Conservation (phyloP, 2,888 invertebrate species). For the Dioctria linearis region DNA sequence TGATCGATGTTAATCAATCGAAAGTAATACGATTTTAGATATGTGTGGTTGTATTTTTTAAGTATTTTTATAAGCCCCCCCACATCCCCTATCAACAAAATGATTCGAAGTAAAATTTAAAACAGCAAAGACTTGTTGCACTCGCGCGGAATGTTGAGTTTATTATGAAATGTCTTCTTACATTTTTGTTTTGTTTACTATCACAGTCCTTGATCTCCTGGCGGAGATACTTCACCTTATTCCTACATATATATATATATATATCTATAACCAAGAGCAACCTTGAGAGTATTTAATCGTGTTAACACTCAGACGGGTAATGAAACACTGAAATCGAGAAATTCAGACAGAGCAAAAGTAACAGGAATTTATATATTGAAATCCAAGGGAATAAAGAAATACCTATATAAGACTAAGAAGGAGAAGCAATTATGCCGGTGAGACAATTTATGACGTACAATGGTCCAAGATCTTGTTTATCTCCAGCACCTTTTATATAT, state of each 20-base stretch:
- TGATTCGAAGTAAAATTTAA: too few relatives aligned
- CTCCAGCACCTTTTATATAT: constrained; percentile 63
- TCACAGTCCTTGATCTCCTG: constrained; percentile 47
- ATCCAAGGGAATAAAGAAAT: not conserved
- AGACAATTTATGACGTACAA: constrained; percentile 68
- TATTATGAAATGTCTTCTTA: constrained; percentile 7
- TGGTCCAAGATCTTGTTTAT: constrained; percentile 60
- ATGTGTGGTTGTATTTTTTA: too few relatives aligned
- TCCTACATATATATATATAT: too few relatives aligned
- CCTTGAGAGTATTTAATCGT: constrained; percentile 48
- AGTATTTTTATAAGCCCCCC: too few relatives aligned
- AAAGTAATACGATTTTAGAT: constrained; percentile 16
- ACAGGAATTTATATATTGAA: not conserved
- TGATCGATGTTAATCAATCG: constrained; percentile 33
- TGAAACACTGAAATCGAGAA: constrained; percentile 44
- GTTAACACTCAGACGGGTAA: constrained; percentile 42
- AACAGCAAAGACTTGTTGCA: too few relatives aligned
- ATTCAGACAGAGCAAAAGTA: constrained; percentile 28
- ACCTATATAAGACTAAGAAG: constrained; percentile 37
- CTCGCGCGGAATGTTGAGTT: constrained; percentile 10
- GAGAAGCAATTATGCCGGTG: constrained; percentile 62
- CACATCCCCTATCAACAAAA: too few relatives aligned
- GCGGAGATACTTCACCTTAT: constrained; percentile 15
- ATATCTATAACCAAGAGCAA: not conserved
- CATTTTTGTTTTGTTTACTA: constrained; percentile 21